phyloP scores from a whole-genome alignment of 2,113 vertebrate species.

The Rattus rattus region DNA sequence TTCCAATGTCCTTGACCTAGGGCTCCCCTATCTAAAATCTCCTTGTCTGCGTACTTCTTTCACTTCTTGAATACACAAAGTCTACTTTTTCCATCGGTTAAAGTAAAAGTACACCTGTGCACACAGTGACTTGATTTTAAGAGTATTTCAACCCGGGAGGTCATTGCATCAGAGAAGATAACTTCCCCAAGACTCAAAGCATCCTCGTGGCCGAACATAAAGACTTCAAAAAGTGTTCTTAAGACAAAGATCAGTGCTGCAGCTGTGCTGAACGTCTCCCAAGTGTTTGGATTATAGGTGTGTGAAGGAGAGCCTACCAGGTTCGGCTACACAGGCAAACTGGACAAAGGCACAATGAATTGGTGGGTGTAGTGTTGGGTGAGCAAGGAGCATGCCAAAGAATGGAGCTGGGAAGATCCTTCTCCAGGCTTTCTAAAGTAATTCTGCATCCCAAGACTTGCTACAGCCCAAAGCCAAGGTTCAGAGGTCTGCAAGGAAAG shows the following conservation, averaged over 20 bases:
- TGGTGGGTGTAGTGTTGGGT: background rate
- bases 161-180: background rate
- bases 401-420: background rate
- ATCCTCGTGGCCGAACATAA: background rate
- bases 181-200: background rate
- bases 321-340: background rate
- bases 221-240: background rate
- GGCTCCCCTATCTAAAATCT: background rate
- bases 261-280: background rate
- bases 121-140: background rate
- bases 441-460: background rate
- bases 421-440: background rate
- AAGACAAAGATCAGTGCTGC: background rate
- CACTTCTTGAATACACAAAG: background rate
- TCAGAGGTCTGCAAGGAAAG: background rate
- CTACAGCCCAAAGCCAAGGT: background rate
- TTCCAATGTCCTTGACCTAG: background rate
- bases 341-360: background rate
- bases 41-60: background rate
- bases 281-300: too few species aligned
- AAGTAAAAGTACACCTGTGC: background rate
- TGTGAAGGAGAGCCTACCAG: too few species aligned
- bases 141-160: background rate
- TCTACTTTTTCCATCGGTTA: background rate
- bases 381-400: too few species aligned